phyloP scores from a whole-genome alignment of 2,113 vertebrate species.

The Aepyceros melampus region DNA sequence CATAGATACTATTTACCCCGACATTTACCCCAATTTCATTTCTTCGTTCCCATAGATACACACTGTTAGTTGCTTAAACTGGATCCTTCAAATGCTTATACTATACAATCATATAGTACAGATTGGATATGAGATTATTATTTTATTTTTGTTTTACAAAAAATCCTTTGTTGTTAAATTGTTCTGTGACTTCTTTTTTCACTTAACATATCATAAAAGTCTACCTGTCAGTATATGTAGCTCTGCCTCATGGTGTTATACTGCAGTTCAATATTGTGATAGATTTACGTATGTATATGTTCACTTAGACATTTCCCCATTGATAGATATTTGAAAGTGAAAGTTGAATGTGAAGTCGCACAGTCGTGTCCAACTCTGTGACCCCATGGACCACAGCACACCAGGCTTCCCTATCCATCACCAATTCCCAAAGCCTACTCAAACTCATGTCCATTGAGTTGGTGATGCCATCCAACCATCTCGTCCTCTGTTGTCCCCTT shows the following conservation, averaged over 20 bases:
- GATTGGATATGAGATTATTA: neutral
- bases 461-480: neutral
- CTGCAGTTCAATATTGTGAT: neutral
- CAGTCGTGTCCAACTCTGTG: too few species aligned
- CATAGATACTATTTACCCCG: neutral
- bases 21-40: neutral
- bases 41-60: neutral
- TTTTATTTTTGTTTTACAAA: neutral
- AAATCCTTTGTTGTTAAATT: neutral
- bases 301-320: neutral
- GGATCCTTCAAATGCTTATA: neutral
- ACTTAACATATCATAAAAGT: neutral
- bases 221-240: neutral
- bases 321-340: neutral
- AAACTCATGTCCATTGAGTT: neutral
- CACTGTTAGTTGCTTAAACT: neutral
- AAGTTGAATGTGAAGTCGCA: too few species aligned
- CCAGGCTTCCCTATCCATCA: neutral
- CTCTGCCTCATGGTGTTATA: neutral
- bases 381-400: too few species aligned
- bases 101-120: neutral
- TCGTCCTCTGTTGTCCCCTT: neutral
- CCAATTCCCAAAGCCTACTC: neutral
- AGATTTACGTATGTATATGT: neutral
- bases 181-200: neutral